Percentiles rank a stretch among this genome's conserved stretches.
phyloP scores from a whole-genome alignment of 2,888 invertebrate species.

The Ophioninae sp. region DNA sequence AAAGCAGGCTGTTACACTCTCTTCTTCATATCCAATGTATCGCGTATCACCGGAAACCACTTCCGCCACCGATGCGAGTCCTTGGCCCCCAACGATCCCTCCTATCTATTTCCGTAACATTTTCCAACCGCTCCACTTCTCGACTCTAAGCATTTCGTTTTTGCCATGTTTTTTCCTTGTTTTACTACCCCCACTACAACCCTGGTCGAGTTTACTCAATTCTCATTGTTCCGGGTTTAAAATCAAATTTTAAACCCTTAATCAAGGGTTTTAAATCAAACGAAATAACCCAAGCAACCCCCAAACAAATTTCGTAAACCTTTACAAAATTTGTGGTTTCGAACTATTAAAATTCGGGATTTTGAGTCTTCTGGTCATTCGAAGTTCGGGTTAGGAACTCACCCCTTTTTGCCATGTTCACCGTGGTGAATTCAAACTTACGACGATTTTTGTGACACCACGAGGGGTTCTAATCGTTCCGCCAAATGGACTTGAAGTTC shows the following conservation, averaged over 20 bases:
- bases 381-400: no score
- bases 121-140: constrained; percentile 8
- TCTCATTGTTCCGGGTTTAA: no score
- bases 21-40: not conserved
- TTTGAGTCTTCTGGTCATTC: no score
- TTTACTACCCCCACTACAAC: no score
- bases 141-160: not conserved
- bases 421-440: not conserved
- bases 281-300: no score
- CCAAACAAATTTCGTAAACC: no score
- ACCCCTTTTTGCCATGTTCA: not conserved
- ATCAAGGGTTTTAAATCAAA: no score
- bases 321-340: no score
- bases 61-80: constrained; percentile 48
- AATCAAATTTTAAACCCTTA: no score
- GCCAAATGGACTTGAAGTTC: no score
- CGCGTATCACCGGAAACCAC: constrained; percentile 54
- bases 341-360: no score
- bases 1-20: not conserved
- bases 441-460: not conserved
- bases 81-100: constrained; percentile 20
- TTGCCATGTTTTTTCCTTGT: not conserved
- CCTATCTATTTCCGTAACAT: constrained; percentile 38
- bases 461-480: not conserved
- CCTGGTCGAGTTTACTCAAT: not conserved